Conservation (phyloP, 2,888 invertebrate genomes). For the Alcis repandata region DNA sequence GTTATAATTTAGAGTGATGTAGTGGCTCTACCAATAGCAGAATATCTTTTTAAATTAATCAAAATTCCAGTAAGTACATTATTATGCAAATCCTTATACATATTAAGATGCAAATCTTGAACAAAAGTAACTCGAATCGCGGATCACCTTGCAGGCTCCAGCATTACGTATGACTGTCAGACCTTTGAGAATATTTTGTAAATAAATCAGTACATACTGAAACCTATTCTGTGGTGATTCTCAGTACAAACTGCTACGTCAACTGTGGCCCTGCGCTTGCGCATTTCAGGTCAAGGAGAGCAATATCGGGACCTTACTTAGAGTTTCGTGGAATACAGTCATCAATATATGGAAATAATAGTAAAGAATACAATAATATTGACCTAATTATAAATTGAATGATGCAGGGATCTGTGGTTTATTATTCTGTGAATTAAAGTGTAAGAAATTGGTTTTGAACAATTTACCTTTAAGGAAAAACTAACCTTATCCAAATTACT, state of each 20-base stretch:
- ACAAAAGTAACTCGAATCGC: conserved; percentile 16
- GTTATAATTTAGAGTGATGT: no score
- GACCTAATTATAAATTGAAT: conserved; percentile 17
- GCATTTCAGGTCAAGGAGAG: conserved; percentile 57
- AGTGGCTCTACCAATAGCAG: not conserved
- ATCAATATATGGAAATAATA: conserved; percentile 38
- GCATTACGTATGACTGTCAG: not conserved
- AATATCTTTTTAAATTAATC: not conserved
- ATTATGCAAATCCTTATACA: conserved; percentile 20
- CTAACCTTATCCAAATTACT: not conserved
- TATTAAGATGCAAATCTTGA: conserved; percentile 21
- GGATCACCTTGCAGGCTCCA: conserved; percentile 25
- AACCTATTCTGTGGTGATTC: conserved; percentile 12
- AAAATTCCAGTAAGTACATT: not conserved
- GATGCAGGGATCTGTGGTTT: not conserved
- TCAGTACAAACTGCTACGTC: conserved; percentile 23
- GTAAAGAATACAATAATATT: conserved; percentile 24
- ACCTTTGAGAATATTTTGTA: conserved; percentile 14
- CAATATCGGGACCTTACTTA: conserved; percentile 42
- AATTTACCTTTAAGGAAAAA: conserved; percentile 4
- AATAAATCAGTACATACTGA: conserved; percentile 8
- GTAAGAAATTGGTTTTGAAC: not conserved
- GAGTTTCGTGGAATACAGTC: conserved; percentile 43
- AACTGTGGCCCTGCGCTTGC: conserved; percentile 41
- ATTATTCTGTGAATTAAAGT: not conserved